phyloP scores from a whole-genome alignment of 2,888 invertebrate genomes.

The Andrena marginata region DNA sequence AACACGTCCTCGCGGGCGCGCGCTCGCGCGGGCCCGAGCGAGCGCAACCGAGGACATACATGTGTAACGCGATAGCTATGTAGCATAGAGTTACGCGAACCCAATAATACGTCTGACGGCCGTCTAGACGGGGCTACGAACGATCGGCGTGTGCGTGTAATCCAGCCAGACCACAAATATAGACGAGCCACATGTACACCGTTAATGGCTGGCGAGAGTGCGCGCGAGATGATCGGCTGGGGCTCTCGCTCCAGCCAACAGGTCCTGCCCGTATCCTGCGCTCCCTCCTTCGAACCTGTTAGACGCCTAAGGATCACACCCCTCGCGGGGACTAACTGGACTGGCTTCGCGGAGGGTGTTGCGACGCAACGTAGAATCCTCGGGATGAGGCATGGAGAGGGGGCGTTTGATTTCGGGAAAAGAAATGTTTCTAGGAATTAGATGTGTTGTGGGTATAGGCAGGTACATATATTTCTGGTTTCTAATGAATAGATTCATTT shows the following conservation, averaged over 20 bases:
- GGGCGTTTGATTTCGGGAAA: neutral
- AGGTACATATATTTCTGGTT: no score
- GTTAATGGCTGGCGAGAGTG: conserved; percentile 45
- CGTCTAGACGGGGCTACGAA: conserved; percentile 80
- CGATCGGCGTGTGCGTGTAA: conserved; percentile 65
- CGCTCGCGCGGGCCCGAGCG: conserved; percentile 18
- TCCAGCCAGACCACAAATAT: conserved; percentile 56
- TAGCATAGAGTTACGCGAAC: conserved; percentile 80
- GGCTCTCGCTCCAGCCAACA: conserved; percentile 16
- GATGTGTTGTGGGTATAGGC: no score
- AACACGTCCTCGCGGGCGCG: conserved; percentile 21
- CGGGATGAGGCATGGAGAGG: neutral
- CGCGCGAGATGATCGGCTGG: conserved; percentile 23
- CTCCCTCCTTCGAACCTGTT: conserved; percentile 50
- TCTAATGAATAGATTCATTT: no score
- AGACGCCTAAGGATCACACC: conserved; percentile 54
- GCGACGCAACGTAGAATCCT: conserved; percentile 5
- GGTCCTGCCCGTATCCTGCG: conserved; percentile 55
- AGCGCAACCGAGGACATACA: conserved; percentile 19
- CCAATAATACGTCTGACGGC: conserved; percentile 83
- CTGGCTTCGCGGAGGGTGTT: conserved; percentile 25
- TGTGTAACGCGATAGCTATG: conserved; percentile 67
- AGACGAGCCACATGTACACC: conserved; percentile 29
- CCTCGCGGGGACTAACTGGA: conserved; percentile 51
- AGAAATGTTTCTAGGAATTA: neutral